Evolutionary conservation across 2,113 vertebrate species (phyloP).

Genomic region (Silurus meridionalis): DNA sequence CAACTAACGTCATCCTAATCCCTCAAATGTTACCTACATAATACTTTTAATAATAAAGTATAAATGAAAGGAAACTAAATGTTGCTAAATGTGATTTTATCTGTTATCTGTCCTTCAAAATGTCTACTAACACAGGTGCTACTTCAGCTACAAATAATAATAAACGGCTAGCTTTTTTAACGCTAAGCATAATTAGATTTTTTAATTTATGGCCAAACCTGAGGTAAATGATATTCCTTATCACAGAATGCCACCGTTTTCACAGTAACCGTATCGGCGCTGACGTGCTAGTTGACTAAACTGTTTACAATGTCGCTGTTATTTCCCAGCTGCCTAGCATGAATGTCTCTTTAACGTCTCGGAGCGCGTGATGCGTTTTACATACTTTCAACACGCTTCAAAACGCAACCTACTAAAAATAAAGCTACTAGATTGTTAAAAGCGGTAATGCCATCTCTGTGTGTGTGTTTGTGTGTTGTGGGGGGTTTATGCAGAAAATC

Average conservation of each 20-base stretch:
- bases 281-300: neutral
- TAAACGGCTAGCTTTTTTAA: neutral
- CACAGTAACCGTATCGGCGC: neutral
- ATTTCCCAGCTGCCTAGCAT: neutral
- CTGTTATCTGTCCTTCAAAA: neutral
- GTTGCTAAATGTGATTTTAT: neutral
- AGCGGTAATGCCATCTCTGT: neutral
- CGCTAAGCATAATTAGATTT: neutral
- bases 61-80: neutral
- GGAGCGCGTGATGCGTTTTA: neutral
- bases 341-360: neutral
- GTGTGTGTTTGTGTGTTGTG: too few species aligned
- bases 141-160: neutral
- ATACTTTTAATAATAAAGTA: neutral
- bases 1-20: neutral
- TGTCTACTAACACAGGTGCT: neutral
- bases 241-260: neutral
- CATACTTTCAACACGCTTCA: neutral
- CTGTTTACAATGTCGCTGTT: neutral
- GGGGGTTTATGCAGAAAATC: neutral
- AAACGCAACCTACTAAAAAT: neutral
- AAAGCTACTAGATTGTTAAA: neutral
- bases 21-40: neutral
- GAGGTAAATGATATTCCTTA: neutral
- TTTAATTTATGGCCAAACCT: neutral